A percentile compares a stretch with the other conserved stretches of the same genome.
phyloP scores from a whole-genome alignment of 2,113 vertebrate genomes.

The Oreochromis spilurus region DNA sequence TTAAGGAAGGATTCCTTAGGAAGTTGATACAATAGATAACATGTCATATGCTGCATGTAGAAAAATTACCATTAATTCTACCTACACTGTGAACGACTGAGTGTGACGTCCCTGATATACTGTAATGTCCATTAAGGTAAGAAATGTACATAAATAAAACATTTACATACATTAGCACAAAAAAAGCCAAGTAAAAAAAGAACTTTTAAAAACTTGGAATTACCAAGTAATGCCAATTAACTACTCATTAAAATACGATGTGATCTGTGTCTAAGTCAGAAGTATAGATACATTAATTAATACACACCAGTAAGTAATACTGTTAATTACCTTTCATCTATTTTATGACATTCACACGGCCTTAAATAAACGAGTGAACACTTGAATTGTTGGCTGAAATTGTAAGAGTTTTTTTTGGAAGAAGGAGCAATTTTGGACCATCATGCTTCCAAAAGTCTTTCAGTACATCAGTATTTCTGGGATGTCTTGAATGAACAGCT shows the following conservation, averaged over 20 bases:
- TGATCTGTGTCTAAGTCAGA: background rate
- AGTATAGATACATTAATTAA: background rate
- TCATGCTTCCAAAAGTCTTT: background rate
- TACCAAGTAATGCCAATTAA: background rate
- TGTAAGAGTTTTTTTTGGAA: background rate
- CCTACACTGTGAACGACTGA: background rate
- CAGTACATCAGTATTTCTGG: background rate
- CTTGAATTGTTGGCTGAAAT: background rate
- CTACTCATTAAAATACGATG: background rate
- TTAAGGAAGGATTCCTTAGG: background rate
- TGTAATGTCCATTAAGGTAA: background rate
- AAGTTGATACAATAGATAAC: background rate
- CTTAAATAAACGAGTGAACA: background rate
- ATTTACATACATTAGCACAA: background rate
- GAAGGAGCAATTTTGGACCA: background rate
- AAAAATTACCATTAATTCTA: background rate
- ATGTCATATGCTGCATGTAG: background rate
- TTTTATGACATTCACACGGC: background rate
- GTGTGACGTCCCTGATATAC: background rate
- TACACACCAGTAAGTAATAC: background rate
- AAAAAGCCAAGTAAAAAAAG: background rate
- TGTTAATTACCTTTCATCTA: background rate
- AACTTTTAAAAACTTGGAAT: background rate
- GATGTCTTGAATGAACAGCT: background rate
- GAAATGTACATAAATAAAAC: background rate